Base-by-base conservation (phyloP, 2,113 vertebrate species). In the Ammospiza caudacuta region DNA sequence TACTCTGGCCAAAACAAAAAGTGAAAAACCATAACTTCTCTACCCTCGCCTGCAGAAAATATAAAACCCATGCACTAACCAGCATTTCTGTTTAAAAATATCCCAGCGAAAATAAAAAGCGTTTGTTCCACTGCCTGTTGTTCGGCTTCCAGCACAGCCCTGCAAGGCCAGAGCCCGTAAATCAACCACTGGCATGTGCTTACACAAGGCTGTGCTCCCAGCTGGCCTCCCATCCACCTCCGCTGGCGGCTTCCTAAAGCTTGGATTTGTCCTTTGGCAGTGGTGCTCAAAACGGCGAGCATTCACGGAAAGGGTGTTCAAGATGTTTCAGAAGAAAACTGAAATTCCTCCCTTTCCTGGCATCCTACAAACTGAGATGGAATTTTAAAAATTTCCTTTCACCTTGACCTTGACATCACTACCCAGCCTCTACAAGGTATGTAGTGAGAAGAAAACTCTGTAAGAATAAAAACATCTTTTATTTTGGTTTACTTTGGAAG, bases 41-140 rank as follows among this genome's bases (percentile, higher is more conserved):
- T 95, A 46, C 58, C 37, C 51, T 47, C 4, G 44, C 46, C 87
- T 95, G 91, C 85, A 95, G 85, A 62, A 89, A 94, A 94, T 14
- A 74, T 22, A 80, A 94, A 94, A 58, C 9, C 5, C 74, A 15
- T 59, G 46, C 21, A 19, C 46, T 80, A 92, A 54, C 55, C 31
- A 91, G 70, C 70, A 89, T 70, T 96, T 83, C 69, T 41, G 73
- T 61, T 92, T 96, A 93, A 97, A 96, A 97, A 97, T 90, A 96
- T 76, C 47, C 58, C 2, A 9, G 31, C 5, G 0, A 86, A 93
- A 92, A 95, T 81, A 93, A 92, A 83, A 95, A 88, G 43, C 16
- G 0, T 93, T 94, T 95, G 85, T 96, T 94, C 88, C n/a, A n/a
- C 33, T 86, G 88, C 69, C 92, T 88, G 90, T 74, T 94, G 79